Evolutionary conservation across 2,113 vertebrate genomes (phyloP).

Genomic region (Holacanthus passer): DNA sequence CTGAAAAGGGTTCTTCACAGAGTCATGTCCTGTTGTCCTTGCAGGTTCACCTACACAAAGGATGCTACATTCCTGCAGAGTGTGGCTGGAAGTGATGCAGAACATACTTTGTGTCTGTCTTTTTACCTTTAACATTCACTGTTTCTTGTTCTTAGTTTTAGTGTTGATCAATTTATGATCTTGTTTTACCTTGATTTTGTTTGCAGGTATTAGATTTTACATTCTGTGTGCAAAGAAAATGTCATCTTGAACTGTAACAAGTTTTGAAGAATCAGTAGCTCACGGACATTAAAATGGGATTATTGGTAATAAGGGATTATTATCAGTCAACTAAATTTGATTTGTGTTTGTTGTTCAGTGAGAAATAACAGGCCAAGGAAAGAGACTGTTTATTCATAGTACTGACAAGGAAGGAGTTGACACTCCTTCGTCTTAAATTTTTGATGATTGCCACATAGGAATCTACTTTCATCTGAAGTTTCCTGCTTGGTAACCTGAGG

Average conservation of each 20-base stretch:
- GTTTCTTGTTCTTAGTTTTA: not conserved
- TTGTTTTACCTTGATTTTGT: not conserved
- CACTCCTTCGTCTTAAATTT: not conserved
- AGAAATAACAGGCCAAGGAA: not conserved
- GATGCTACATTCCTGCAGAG: slow-evolving; percentile 24
- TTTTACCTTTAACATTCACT: not conserved
- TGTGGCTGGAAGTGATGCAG: not conserved
- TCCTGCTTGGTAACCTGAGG: not conserved
- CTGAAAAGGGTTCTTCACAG: not conserved
- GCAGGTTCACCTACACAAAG: slow-evolving; percentile 44
- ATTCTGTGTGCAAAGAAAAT: slow-evolving; percentile 4
- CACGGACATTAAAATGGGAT: not conserved
- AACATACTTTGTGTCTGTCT: not conserved
- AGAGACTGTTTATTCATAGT: not conserved
- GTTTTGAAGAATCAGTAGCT: not conserved
- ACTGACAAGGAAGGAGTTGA: not conserved
- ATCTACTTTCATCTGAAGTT: not conserved
- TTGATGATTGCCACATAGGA: not conserved
- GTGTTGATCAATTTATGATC: not conserved
- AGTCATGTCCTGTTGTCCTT: not conserved
- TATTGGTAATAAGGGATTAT: too few relatives aligned
- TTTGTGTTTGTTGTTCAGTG: not conserved
- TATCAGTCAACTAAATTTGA: not conserved
- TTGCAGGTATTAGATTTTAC: slow-evolving; percentile 50
- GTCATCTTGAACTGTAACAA: slow-evolving; percentile 27